Evolutionary conservation across 2,113 vertebrate species (phyloP).

Genomic region (Triplophysa dalaica): DNA sequence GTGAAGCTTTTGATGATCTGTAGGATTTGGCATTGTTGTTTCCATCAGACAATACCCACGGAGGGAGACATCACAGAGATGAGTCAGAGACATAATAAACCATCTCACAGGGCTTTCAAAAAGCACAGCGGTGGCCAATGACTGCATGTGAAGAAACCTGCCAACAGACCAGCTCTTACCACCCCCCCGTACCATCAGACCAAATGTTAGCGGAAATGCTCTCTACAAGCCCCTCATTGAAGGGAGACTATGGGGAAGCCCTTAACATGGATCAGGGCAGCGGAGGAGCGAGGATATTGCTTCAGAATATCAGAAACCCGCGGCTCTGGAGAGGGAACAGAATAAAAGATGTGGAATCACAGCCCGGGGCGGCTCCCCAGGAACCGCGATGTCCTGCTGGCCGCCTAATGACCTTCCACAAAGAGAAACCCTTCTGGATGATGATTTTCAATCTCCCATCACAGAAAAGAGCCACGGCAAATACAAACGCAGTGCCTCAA

Average conservation of each 20-base stretch:
- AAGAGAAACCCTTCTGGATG: constrained; percentile 22
- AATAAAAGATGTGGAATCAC: constrained; percentile 17
- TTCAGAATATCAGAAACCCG: constrained; percentile 9
- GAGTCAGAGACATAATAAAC: constrained; percentile 15
- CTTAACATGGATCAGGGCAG: background rate
- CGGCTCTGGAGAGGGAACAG: background rate
- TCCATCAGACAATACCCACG: background rate
- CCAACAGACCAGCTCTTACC: background rate
- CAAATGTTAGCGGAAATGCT: background rate
- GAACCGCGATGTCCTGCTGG: constrained; percentile 12
- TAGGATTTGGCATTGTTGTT: constrained; percentile 11
- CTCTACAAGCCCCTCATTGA: constrained; percentile 12
- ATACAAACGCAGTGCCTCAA: background rate
- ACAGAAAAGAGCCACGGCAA: background rate
- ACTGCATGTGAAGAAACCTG: background rate
- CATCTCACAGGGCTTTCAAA: constrained; percentile 25
- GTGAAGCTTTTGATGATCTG: background rate
- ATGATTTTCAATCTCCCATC: constrained; percentile 22
- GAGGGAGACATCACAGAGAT: background rate
- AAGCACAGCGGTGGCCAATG: constrained; percentile 15
- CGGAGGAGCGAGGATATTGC: background rate
- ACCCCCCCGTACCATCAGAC: background rate
- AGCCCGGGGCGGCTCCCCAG: constrained; percentile 30
- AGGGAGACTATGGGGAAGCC: background rate
- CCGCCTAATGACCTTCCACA: constrained; percentile 32